Percentiles rank a stretch among this genome's conserved stretches.
Conservation (phyloP, 2,888 invertebrate genomes). For the Tholera decimalis region DNA sequence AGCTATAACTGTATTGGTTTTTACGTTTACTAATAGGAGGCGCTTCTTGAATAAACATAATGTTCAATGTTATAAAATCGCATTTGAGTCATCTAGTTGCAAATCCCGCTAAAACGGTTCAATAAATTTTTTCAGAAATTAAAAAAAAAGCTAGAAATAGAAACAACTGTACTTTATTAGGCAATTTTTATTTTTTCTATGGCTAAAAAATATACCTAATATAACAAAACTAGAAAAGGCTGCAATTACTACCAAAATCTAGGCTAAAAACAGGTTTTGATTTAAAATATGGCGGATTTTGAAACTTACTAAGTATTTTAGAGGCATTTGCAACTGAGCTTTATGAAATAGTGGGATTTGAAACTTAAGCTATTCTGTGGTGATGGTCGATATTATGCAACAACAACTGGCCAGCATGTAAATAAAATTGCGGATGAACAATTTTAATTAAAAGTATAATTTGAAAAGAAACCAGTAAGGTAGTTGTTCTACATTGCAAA, state of each 20-base stretch:
- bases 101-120: conserved; percentile 9
- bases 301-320: conserved; percentile 13
- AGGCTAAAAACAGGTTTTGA: conserved; percentile 24
- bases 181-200: conserved; percentile 27
- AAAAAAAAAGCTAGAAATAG: conserved; percentile 29
- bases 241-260: no score
- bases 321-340: no score
- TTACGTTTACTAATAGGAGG: conserved; percentile 15
- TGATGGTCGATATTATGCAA: conserved; percentile 12
- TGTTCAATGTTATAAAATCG: not conserved
- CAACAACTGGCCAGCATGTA: conserved; percentile 16
- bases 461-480: no score
- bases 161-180: conserved; percentile 26
- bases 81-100: no score
- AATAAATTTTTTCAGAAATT: conserved; percentile 16
- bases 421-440: conserved; percentile 16
- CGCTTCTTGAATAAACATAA: no score
- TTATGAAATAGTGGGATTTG: conserved; percentile 9
- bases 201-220: no score
- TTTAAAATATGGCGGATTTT: conserved; percentile 25
- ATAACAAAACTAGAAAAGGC: no score
- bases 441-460: conserved; percentile 17
- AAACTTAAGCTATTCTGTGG: conserved; percentile 8
- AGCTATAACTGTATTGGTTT: not conserved
- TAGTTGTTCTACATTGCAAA: no score